Base-by-base conservation (phyloP, 2,113 vertebrate species). In the Pollimyrus isidori region DNA sequence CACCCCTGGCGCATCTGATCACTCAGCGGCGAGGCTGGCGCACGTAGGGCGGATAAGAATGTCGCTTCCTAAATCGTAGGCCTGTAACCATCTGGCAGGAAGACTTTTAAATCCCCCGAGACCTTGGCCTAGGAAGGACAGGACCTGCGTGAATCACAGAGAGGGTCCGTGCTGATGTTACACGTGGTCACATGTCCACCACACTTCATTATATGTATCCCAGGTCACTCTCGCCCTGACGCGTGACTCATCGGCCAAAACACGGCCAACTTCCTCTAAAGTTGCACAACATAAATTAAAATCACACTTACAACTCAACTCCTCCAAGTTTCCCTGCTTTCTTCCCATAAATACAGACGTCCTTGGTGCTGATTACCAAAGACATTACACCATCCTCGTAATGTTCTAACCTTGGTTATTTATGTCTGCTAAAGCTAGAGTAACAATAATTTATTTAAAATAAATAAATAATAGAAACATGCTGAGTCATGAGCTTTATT, bases 401-500 rank as follows among this genome's bases (percentile, higher is more conserved):
- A 23, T 48, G 15, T 84, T n/a, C 11, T 45, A 21, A 83, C 42
- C 80, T 39, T 2, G 2, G 46, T 84, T 84, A 23, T 84, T 84
- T 84, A 45, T 84, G 82, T 48, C 39, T 84, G 82, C 9, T 26
- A 86, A 86, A 86, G 23, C 84, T 30, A 15, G 17, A 53, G 84
- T 48, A 35, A 52, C 19, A 35, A 80, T 42, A 80, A 80, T 35
- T 42, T 80, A 80, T 39, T 80, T 3, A 21, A 48, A 49, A 52
- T 52, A 52, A 87, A 48, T 46, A 48, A 9, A 83, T 39, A 82
- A 52, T 19, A 26, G n/a, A 50, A 48, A 50, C n/a, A 39, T 87
- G 56, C 52, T 65, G 86, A 87, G 86, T 87, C 52, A 65, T 46
- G 26, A 87, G 17, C 19, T 62, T 87, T 62, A 87, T 87, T 62